A percentile compares a stretch with the other conserved stretches of the same genome.
phyloP scores from a whole-genome alignment of 2,888 invertebrate genomes.

The Limnephilus lunatus region DNA sequence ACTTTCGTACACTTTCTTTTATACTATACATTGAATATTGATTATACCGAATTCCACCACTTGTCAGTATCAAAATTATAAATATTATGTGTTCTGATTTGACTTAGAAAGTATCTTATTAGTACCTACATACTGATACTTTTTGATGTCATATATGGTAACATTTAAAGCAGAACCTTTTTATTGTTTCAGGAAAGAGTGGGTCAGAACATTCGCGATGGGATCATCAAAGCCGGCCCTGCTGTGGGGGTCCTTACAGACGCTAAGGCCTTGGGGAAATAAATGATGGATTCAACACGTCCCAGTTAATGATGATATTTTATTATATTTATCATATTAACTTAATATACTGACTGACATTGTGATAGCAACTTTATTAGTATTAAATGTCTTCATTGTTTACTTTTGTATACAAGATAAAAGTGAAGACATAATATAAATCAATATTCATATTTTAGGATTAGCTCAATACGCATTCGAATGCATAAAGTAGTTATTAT shows the following conservation, averaged over 20 bases:
- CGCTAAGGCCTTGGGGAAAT: conserved; percentile 5
- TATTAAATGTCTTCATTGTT: neutral
- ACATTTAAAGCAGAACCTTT: neutral
- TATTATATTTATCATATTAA: neutral
- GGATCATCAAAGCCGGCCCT: conserved; percentile 58
- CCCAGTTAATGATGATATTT: neutral
- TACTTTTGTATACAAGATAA: neutral
- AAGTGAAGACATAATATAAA: neutral
- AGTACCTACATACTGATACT: neutral
- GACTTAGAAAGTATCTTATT: too few relatives aligned
- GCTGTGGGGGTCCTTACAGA: conserved; percentile 49
- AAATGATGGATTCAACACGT: neutral
- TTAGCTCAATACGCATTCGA: neutral
- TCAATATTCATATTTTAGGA: neutral
- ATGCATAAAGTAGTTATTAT: neutral
- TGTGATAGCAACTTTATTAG: neutral
- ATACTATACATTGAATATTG: too few relatives aligned
- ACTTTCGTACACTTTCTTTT: too few relatives aligned
- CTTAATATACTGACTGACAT: neutral
- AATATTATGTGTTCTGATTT: too few relatives aligned
- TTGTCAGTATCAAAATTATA: too few relatives aligned
- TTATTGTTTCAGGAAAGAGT: conserved; percentile 55
- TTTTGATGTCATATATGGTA: too few relatives aligned
- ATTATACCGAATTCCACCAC: too few relatives aligned
- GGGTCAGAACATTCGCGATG: conserved; percentile 56